Conservation (phyloP, 2,113 vertebrate species). For the Nettapus auritus region DNA sequence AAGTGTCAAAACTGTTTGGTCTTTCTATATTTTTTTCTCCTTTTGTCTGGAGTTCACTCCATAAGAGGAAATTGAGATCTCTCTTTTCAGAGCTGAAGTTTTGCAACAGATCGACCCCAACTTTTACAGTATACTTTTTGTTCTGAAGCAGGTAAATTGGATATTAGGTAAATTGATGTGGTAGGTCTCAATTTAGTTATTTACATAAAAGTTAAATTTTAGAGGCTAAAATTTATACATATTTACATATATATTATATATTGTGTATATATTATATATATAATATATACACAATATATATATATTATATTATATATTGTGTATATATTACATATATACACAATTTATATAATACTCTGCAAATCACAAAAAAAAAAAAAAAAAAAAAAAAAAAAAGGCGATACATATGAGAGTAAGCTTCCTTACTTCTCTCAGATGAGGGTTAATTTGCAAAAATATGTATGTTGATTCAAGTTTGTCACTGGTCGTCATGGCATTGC, state of each 20-base stretch:
- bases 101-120: not conserved
- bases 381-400: not conserved
- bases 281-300: no score
- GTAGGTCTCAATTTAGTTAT: not conserved
- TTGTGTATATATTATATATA: no score
- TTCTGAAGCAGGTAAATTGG: not conserved
- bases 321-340: no score
- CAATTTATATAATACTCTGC: no score
- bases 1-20: not conserved
- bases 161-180: not conserved
- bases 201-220: slow-evolving; percentile 11
- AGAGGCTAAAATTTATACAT: no score
- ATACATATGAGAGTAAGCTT: not conserved
- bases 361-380: not conserved
- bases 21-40: not conserved
- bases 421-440: not conserved
- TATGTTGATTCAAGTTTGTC: not conserved
- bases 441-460: not conserved
- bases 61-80: not conserved
- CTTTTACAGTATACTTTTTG: not conserved
- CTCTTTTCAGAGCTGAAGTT: not conserved
- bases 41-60: not conserved
- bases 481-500: fast-evolving
- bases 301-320: no score
- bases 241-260: no score